These are phyloP conservation scores for Corynorhinus townsendii DNA, from an alignment of 2,113 vertebrate species.

Conservation along the genomic window DNA sequence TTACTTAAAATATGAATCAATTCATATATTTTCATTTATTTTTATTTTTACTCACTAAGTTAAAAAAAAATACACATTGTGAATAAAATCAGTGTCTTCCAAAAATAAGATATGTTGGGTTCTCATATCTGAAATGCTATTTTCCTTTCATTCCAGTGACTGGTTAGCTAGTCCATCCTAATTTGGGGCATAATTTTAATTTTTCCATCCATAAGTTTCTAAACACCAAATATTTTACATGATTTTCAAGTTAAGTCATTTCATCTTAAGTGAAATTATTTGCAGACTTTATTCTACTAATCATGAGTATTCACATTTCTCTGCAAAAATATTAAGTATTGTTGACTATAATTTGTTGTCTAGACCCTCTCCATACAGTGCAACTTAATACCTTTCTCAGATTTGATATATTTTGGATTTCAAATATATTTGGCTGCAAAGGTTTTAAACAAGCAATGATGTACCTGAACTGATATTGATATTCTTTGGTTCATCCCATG, in stretches of 20 bases:
- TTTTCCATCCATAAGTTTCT: background rate
- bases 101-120: background rate
- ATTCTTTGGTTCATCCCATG: background rate
- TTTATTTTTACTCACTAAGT: background rate
- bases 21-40: background rate
- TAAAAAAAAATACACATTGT: background rate
- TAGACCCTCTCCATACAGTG: background rate
- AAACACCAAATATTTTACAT: background rate
- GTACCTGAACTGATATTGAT: background rate
- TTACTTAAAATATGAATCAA: slow-evolving; percentile 14
- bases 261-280: background rate
- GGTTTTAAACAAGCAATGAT: background rate
- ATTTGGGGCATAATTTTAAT: background rate
- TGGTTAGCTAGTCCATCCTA: background rate
- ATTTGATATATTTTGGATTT: background rate
- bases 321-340: background rate
- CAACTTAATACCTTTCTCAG: background rate
- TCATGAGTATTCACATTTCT: background rate
- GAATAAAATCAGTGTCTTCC: background rate
- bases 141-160: background rate
- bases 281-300: background rate
- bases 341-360: background rate
- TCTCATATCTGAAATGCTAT: background rate
- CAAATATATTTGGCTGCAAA: background rate
- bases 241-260: background rate